Evolutionary conservation across 2,888 invertebrate species (phyloP).

Genomic region (Athalia circularis): DNA sequence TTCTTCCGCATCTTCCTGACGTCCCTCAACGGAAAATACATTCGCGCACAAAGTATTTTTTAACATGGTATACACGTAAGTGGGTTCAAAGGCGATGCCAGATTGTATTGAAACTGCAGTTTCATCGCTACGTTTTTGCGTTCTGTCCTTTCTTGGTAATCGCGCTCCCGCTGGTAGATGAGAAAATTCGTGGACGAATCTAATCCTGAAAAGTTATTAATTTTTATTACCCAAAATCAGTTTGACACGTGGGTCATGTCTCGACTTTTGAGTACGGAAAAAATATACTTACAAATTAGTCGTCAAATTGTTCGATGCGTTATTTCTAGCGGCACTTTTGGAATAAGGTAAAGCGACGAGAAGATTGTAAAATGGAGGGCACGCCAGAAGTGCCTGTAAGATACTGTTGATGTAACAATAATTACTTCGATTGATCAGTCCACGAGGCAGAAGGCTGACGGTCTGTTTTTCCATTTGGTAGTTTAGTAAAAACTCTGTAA

Average conservation of each 20-base stretch:
- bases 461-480: slow-evolving; percentile 87
- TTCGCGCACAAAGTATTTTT: slow-evolving; percentile 84
- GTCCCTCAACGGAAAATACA: slow-evolving; percentile 86
- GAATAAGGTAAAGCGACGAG: slow-evolving; percentile 85
- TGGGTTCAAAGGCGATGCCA: slow-evolving; percentile 93
- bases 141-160: slow-evolving; percentile 73
- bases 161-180: slow-evolving; percentile 78
- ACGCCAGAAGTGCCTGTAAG: slow-evolving; percentile 93
- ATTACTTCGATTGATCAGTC: slow-evolving; percentile 94
- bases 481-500: slow-evolving; percentile 84
- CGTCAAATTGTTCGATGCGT: slow-evolving; percentile 86
- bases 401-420: slow-evolving; percentile 98
- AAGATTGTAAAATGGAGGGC: slow-evolving; percentile 96
- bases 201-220: slow-evolving; percentile 77
- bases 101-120: slow-evolving; percentile 77
- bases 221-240: slow-evolving; percentile 29
- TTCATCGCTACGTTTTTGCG: slow-evolving; percentile 73
- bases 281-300: slow-evolving; percentile 89
- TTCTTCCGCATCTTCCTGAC: slow-evolving; percentile 98
- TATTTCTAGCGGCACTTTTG: slow-evolving; percentile 74
- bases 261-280: slow-evolving; percentile 42
- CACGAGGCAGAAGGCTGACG: slow-evolving; percentile 90
- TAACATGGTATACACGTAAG: slow-evolving; percentile 89
- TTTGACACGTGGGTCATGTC: not conserved
- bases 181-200: slow-evolving; percentile 87